Base-by-base conservation (phyloP, 1,140 invertebrate genomes). In the Ceratina australensis region DNA sequence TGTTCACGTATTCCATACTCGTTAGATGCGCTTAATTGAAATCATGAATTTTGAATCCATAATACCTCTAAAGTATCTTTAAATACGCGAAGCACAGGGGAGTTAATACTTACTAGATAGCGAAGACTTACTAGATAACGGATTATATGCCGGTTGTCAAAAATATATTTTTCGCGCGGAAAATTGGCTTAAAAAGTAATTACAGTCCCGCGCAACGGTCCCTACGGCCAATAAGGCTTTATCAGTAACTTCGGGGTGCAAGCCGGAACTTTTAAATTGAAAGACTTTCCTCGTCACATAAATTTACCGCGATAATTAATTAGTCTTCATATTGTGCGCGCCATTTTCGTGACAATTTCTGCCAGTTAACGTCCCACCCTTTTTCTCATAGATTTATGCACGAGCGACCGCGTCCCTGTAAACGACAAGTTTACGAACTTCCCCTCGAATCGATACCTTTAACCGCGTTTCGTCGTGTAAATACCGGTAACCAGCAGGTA, bases 381-480 rank as follows among this genome's bases (percentile, higher is more conserved):
- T 33, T 33, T 33, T 33, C 28, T 33, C 10, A 15, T 12, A n/a
- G 65, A 50, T 26, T 18, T 22, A 15, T 15, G 49, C 18, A 52
- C 22, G 42, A 24, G 28, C 28, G 28, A n/a, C 65, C 22, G n/a
- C 42, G 2, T 8, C 3, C 4, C 18, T 22, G 22, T 7, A 20
- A 59, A 26, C 42, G 28, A 18, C 28, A n/a, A 20, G 13, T 49
- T 72, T 49, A n/a, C 18, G 5, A 60, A 49, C 56, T n/a, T 12
- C 16, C 0, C 15, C 20, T 18, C 20, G 2, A 26, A 71, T 59
- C 67, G 50, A 71, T 26, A 1, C 1, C 4, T n/a, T 22, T 26
- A 59, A 59, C 22, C 33, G 67, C 33, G 54, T 72, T 42, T 50
- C 28, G 12, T 16, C 47, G 18, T 33, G 18, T 28, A 54, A 72